Base-by-base conservation (phyloP, 64 coral and sea anemone genomes). In the Montipora capricornis region DNA sequence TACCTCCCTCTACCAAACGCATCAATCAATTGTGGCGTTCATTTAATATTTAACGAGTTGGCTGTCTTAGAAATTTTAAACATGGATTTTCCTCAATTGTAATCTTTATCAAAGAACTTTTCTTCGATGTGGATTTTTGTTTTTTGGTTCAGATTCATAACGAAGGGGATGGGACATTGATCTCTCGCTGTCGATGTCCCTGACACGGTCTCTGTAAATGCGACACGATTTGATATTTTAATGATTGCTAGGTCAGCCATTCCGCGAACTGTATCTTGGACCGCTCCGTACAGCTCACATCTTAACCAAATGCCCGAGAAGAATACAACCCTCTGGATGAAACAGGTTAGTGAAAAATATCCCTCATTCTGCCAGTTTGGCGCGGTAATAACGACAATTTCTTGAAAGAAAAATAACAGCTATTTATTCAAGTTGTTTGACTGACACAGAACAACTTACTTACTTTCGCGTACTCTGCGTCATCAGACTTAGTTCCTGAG, bases 41-140 rank as follows among this genome's bases (percentile, higher is more conserved):
- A 49, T 86, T 73, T 71, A 86, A 86, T 86, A 86, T 71, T 86
- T 86, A 86, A 86, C 62, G 46, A 86, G 82, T 10, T 73, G 44
- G n/a, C 82, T 46, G 45, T 49, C 49, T 86, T 51, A 24, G 8
- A 86, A 86, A 49, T 71, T 20, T 3, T 47, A 84, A 68, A 14
- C 61, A 47, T 13, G 11, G 2, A 9, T 74, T 14, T 16, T 3
- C 6, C 44, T 74, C 53, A 11, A 57, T 11, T 74, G 2, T 11
- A 47, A 12, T 47, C 44, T 19, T n/a, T 48, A 9, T n/a, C 5
- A 15, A 46, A 47, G 44, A 17, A 78, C 14, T 14, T 4, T 49
- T 49, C 44, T 7, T 47, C 44, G 3, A 61, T 7, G 62, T 47
- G 20, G 17, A 9, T 15, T 48, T 13, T 58, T 8, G 46, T 46